phyloP scores from a whole-genome alignment of 2,888 invertebrate species.

The Anaspis maculata region DNA sequence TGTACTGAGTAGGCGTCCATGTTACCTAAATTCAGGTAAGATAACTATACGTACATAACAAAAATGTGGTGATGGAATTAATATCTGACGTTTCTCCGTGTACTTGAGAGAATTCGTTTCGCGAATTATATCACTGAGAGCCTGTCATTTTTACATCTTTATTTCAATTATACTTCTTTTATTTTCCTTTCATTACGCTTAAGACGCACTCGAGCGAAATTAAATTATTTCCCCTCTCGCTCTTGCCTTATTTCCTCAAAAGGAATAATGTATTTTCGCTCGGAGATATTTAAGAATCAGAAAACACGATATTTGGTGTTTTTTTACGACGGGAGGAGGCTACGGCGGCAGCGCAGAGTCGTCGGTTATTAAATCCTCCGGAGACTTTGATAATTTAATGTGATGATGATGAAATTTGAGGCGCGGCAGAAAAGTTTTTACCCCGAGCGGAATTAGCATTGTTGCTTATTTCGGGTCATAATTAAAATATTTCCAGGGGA shows the following conservation, averaged over 20 bases:
- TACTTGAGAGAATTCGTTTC: not conserved
- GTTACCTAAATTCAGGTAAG: not conserved
- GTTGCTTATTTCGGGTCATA: no score
- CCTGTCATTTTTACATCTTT: not conserved
- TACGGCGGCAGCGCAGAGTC: no score
- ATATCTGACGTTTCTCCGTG: not conserved
- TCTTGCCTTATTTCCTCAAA: not conserved
- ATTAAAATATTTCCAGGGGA: no score
- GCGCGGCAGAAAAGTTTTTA: no score
- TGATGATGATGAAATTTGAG: no score
- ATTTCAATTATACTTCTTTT: constrained; percentile 1
- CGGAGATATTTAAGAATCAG: not conserved
- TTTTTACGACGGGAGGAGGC: no score
- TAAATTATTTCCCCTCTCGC: constrained; percentile 1
- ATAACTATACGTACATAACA: no score
- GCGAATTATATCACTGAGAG: not conserved
- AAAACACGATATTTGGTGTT: not conserved
- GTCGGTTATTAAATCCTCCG: no score
- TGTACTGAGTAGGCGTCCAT: no score
- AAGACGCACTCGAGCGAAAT: constrained; percentile 2
- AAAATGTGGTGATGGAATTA: not conserved
- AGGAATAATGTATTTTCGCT: no score
- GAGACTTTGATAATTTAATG: no score
- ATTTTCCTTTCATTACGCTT: constrained; percentile 1
- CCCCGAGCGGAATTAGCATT: no score